These are phyloP conservation scores for Pinna nobilis DNA, from an alignment of 1,140 invertebrate genomes.

Conservation along the genomic window DNA sequence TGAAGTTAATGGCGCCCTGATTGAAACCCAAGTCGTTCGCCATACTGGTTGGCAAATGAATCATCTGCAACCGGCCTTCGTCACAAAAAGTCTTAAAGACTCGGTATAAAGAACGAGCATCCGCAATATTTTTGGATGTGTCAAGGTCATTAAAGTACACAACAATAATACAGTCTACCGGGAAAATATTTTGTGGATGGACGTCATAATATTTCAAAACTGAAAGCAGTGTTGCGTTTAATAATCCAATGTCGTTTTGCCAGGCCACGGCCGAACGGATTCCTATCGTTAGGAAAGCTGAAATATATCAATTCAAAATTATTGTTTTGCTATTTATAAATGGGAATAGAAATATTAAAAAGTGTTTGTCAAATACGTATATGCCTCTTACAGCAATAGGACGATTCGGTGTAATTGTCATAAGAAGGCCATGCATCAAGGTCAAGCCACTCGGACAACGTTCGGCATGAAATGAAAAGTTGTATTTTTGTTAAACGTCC, in stretches of 20 bases:
- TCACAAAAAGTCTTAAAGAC: neutral
- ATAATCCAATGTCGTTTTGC: neutral
- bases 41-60: neutral
- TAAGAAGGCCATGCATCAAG: too few species aligned
- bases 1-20: neutral
- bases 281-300: constrained; percentile 32
- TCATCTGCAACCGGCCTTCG: neutral
- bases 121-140: neutral
- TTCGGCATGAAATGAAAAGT: too few species aligned
- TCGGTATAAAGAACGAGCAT: neutral
- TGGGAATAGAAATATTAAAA: too few species aligned
- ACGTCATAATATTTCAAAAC: neutral
- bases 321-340: too few species aligned
- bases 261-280: constrained; percentile 14
- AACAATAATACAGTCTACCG: too few species aligned
- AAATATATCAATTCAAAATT: too few species aligned
- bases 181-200: neutral
- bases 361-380: too few species aligned
- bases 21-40: neutral
- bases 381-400: too few species aligned
- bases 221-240: constrained; percentile 11
- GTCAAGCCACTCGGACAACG: too few species aligned
- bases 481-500: too few species aligned
- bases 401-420: too few species aligned
- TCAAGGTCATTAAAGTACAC: neutral